Evolutionary conservation across 2,888 invertebrate genomes (phyloP), one percentile per base, ranked within the genome.

Genomic region (Epirrhoe alternata): DNA sequence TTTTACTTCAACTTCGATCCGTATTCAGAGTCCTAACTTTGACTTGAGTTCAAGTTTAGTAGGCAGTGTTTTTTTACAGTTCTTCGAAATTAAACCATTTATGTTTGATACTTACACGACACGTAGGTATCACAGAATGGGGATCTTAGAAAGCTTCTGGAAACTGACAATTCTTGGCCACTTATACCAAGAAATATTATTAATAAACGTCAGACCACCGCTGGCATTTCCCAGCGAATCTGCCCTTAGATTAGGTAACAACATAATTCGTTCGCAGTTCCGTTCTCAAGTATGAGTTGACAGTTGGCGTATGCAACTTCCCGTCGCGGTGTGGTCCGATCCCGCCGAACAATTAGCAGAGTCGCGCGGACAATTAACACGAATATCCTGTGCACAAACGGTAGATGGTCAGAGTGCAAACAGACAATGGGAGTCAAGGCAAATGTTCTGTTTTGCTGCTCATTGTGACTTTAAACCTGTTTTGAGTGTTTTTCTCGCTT

Each of bases 361-460:
- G 82, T 79, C 82, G 78, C 81, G 76, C 75, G 78, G 78, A 77
- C 89, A 92, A 92, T 93, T 93, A 92, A 88, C 90, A 88, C 86
- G 84, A 90, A 90, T 91, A 87, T 93, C 93, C 92, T 90, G 92
- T 88, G 87, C 79, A 81, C 83, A 82, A 83, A 84, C 86, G 77
- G 75, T 82, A 77, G 76, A 71, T 81, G 80, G 78, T 83, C 83
- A 82, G 86, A 85, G 81, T 87, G 85, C 81, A 8, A 16, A 54
- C 35, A 12, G 6, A 6, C 45, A 58, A 24, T 58, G 33, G 12
- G 49, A 50, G 58, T 50, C 50, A 42, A 50, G 16, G 12, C n/a
- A 16, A 54, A 14, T 49, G 17, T 47, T 17, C 8, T 33, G 35
- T 35, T 50, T 49, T 35, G 16, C 49, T 33, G 33, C 42, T 30